Base-by-base conservation (phyloP, 1,140 invertebrate genomes). In the Heliconius nattereri region DNA sequence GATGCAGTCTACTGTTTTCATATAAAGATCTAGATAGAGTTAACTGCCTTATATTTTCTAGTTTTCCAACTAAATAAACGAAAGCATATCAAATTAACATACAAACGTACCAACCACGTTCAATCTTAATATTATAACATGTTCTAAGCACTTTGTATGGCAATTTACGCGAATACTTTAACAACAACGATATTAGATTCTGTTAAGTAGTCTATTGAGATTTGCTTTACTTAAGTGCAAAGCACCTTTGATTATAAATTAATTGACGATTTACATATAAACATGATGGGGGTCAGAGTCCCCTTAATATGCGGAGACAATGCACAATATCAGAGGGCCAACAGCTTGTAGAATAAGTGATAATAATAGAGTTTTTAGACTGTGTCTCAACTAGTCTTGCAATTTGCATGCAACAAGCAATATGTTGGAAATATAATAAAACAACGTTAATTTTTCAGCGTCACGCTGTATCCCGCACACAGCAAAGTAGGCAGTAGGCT, bases 241-340 rank as follows among this genome's bases (percentile, higher is more conserved):
- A n/a, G 54, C n/a, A 40, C 26, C 49, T 74, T 74, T 76, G 45
- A 80, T 80, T 71, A 75, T 35, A 73, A 60, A 76, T 57, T 80
- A 80, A 80, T 76, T 80, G 78, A 76, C 71, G 78, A 75, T 81
- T 76, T 73, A 60, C 79, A 83, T 54, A 81, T 75, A 80, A 81
- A 79, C 79, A 80, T 81, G 79, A 74, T 77, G 78, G 84, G 35
- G 90, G 89, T 91, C 90, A 87, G 83, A 87, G 85, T 80, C 87
- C 89, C 84, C 83, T 89, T 86, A 87, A 91, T 91, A 86, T 85
- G 84, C 75, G 80, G 77, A 81, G 87, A 90, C 87, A 90, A 91
- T 92, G 87, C 88, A 88, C 87, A 92, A 90, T 91, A 90, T 91
- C 87, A 92, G 85, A 86, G 89, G 74, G 35, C 60, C 11, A 16